Base-by-base conservation (phyloP, 2,888 invertebrate genomes). In the Yponomeuta cagnagella region DNA sequence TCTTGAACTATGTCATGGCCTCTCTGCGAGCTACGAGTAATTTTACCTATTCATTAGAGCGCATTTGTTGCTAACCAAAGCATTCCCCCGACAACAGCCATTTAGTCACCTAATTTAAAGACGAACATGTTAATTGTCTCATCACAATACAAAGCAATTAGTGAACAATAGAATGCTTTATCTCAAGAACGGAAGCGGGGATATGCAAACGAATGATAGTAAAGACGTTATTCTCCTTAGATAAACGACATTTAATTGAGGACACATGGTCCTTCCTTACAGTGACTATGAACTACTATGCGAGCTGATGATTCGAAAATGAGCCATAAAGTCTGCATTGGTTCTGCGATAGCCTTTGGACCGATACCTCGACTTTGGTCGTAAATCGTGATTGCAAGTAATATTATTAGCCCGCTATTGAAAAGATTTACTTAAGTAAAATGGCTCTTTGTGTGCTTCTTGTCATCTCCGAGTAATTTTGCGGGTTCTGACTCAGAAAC, bases 291-390 rank as follows among this genome's bases (percentile, higher is more conserved):
- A 64, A 30, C 65, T 31, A 71, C 76, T 74, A 64, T 4, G 72
- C 73, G 63, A 73, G 30, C 74, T 74, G 72, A 73, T 74, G 73
- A 23, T 71, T 71, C 73, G 75, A 73, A 75, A 75, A 73, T 74
- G 75, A 76, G 77, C 73, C 75, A 77, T 80, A 78, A 79, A 79
- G 74, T 75, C 73, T 75, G 77, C 76, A 43, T 43, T 43, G 78
- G 78, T 64, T 8, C 31, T 23, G 64, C 73, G 86, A 88, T 87
- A 88, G 85, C 85, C 84, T 84, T 75, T 80, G 80, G 76, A 79
- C 80, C 74, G 72, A 74, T 77, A 79, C 78, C 73, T 76, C 80
- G 79, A 73, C 74, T 77, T 79, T 77, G 82, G 81, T 82, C 74
- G 74, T 74, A 66, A 77, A 75, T 76, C 76, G 75, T 70, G 77